phyloP scores from a whole-genome alignment of 2,113 vertebrate species.

The Scalopus aquaticus region DNA sequence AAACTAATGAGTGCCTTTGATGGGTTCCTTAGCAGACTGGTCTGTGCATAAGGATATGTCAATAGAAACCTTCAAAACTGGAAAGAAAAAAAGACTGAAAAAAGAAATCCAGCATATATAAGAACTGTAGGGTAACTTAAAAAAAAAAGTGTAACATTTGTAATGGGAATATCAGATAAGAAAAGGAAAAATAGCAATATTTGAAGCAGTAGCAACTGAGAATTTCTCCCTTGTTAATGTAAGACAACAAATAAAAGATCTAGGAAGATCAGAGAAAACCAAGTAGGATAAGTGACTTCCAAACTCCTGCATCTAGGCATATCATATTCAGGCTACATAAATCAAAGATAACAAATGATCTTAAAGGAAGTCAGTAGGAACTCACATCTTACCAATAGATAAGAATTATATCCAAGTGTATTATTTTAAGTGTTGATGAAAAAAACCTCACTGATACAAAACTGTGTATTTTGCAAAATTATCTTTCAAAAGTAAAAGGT shows the following conservation, averaged over 20 bases:
- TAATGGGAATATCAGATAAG: not conserved
- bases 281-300: not conserved
- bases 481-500: not conserved
- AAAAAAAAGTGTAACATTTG: not conserved
- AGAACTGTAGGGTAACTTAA: not conserved
- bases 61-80: too few relatives aligned
- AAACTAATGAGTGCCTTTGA: not conserved
- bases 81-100: not conserved
- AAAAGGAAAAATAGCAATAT: not conserved
- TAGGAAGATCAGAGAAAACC: not conserved
- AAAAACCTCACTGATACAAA: not conserved
- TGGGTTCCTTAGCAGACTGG: too few relatives aligned
- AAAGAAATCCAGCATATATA: not conserved
- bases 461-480: not conserved
- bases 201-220: not conserved
- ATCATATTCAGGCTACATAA: not conserved
- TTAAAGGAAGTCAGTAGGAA: not conserved
- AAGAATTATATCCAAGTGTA: not conserved
- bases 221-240: not conserved
- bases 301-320: not conserved
- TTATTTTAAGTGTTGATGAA: not conserved
- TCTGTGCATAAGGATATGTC: too few relatives aligned
- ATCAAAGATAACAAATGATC: not conserved
- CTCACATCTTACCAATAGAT: not conserved
- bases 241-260: not conserved